Percentiles rank a stretch among this genome's conserved stretches.
Conservation (phyloP, 2,113 vertebrate species). For the Oreocharis arfaki region DNA sequence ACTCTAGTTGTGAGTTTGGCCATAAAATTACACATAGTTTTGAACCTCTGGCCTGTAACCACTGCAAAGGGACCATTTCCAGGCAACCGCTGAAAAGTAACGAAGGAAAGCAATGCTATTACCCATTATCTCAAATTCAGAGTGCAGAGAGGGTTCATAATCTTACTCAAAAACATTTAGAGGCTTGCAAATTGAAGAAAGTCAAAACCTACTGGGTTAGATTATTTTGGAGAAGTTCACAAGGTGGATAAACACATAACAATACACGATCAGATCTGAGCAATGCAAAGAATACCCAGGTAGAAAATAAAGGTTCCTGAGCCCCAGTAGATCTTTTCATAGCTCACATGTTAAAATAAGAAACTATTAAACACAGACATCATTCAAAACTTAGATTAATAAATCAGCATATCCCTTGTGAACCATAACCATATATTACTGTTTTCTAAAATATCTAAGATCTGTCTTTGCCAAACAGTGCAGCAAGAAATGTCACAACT, state of each 20-base stretch:
- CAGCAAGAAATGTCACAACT: neutral
- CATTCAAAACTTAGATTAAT: neutral
- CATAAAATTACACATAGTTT: neutral
- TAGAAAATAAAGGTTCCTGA: neutral
- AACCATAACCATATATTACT: neutral
- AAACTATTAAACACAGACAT: neutral
- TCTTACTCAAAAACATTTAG: neutral
- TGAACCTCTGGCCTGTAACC: neutral
- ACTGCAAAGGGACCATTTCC: neutral
- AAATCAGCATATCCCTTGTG: neutral
- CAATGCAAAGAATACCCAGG: neutral
- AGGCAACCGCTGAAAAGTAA: neutral
- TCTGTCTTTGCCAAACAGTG: neutral
- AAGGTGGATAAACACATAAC: neutral
- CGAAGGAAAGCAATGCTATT: neutral
- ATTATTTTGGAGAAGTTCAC: neutral
- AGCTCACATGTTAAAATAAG: neutral
- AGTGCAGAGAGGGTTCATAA: neutral
- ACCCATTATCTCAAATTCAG: neutral
- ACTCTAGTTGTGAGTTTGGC: neutral
- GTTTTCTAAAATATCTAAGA: neutral
- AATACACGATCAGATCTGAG: neutral
- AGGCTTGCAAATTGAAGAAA: neutral
- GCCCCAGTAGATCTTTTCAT: neutral
- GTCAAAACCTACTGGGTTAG: neutral